Evolutionary conservation across 23 tunicate species (phyloP).

Genomic region (Ciona savignyi): DNA sequence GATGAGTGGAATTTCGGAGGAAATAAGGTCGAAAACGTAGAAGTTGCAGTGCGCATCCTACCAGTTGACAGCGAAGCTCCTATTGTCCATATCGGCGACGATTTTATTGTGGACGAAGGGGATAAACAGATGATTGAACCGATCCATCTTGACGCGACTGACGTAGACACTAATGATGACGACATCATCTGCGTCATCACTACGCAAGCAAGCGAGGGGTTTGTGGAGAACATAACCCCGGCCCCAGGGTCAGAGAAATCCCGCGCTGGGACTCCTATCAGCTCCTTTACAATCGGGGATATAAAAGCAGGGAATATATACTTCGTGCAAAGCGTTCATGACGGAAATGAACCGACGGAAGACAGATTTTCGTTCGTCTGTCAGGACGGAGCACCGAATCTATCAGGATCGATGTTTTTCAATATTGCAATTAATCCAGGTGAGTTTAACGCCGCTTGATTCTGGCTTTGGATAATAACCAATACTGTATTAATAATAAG

Average conservation of each 20-base stretch:
- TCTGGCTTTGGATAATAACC: no score
- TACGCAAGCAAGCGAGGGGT: conserved; percentile 89
- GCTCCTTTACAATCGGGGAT: conserved; percentile 87
- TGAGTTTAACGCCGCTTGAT: no score
- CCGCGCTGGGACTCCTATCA: conserved; percentile 82
- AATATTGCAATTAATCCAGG: conserved; percentile 66
- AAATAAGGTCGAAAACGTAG: conserved; percentile 56
- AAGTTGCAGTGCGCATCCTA: conserved; percentile 43
- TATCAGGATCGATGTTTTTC: conserved; percentile 37
- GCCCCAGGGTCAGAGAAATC: conserved; percentile 92
- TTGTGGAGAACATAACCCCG: conserved; percentile 84
- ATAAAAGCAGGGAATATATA: conserved; percentile 64
- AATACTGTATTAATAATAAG: no score
- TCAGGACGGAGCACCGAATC: conserved; percentile 88
- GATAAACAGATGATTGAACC: conserved; percentile 65
- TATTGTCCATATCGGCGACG: conserved; percentile 49
- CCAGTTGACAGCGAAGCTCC: conserved; percentile 98
- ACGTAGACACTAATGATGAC: conserved; percentile 76
- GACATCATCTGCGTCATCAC: conserved; percentile 84
- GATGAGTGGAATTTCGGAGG: conserved; percentile 86
- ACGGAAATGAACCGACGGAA: conserved; percentile 68
- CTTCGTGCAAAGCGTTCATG: conserved; percentile 85
- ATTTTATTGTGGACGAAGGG: conserved; percentile 68
- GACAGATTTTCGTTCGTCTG: conserved; percentile 85
- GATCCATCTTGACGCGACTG: conserved; percentile 60